Base-by-base conservation (phyloP, 2,797 vertebrate species). In the Crocidura indochinensis region DNA sequence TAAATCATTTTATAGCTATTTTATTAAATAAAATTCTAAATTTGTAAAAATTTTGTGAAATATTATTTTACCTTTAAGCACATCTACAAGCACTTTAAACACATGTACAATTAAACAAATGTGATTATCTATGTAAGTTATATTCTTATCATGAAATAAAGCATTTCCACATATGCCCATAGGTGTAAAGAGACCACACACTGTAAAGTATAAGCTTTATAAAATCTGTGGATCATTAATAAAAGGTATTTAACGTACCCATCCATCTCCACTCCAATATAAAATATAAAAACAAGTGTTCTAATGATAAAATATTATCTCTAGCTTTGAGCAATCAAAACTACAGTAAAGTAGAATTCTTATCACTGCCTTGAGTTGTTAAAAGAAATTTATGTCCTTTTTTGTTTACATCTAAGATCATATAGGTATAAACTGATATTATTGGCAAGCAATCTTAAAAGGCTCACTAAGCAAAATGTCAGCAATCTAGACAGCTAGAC, bases 331-430 rank as follows among this genome's bases (percentile, higher is more conserved):
- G 53, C 12, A 60, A 24, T 29, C 76, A 49, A 46, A 49, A 3
- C 15, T 49, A 24, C 10, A 20, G 10, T 82, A 83, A 73, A 85
- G 62, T 15, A 88, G 24, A 46, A 46, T 91, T 84, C 64, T 94
- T 82, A 38, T 77, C 62, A 74, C 17, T 64, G 71, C 24, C 82
- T 74, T 85, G 53, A 87, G 69, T 68, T 74, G 56, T 69, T 84
- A 56, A 60, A 87, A 69, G 11, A 87, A 75, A 68, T 26, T 22
- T 65, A 7, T n/a, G 22, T 3, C 47, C 17, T 77, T 77, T 46
- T 68, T 88, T 53, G 12, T 53, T 53, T 29, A 24, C 2, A 7
- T 12, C 49, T 24, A 83, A 88, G 8, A 71, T 62, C 69, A 44
- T 26, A 38, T 26, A 65, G 10, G 47, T 9, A 80, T 81, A 88